These are phyloP conservation scores for Ennomos fuscantarius DNA, from an alignment of 2,888 invertebrate species.

Conservation along the genomic window DNA sequence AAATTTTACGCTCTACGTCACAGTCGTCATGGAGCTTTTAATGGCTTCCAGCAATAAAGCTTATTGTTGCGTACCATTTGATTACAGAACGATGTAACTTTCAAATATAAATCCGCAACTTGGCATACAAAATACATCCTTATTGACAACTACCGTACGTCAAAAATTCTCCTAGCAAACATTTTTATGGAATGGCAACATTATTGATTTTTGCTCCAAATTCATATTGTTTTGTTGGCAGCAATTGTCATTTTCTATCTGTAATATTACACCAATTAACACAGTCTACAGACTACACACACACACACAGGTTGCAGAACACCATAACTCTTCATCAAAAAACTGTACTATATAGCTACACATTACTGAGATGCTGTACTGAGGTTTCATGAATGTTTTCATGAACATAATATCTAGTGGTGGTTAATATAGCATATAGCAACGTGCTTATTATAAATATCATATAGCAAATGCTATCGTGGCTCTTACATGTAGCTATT, in stretches of 20 bases:
- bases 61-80: conserved; percentile 62
- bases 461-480: too few relatives aligned
- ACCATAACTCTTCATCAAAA: too few relatives aligned
- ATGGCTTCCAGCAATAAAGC: conserved; percentile 53
- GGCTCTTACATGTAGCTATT: too few relatives aligned
- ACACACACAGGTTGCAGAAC: too few relatives aligned
- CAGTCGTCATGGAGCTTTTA: conserved; percentile 43
- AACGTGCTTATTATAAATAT: too few relatives aligned
- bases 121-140: conserved; percentile 67
- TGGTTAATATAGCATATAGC: too few relatives aligned
- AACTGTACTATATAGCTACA: too few relatives aligned
- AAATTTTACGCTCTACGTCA: conserved; percentile 78
- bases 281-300: not conserved
- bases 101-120: conserved; percentile 42
- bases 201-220: conserved; percentile 66
- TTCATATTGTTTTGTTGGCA: conserved; percentile 53
- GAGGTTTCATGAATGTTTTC: too few relatives aligned
- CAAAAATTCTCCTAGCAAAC: conserved; percentile 61
- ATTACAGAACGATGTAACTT: conserved; percentile 42
- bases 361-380: too few relatives aligned
- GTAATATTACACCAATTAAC: conserved; percentile 5
- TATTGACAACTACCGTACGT: conserved; percentile 60
- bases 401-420: too few relatives aligned
- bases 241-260: conserved; percentile 47
- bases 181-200: conserved; percentile 74